Percentiles rank a stretch among this genome's conserved stretches.
Evolutionary conservation across 2,888 invertebrate species (phyloP).

Genomic region (Falcaria lacertinaria): DNA sequence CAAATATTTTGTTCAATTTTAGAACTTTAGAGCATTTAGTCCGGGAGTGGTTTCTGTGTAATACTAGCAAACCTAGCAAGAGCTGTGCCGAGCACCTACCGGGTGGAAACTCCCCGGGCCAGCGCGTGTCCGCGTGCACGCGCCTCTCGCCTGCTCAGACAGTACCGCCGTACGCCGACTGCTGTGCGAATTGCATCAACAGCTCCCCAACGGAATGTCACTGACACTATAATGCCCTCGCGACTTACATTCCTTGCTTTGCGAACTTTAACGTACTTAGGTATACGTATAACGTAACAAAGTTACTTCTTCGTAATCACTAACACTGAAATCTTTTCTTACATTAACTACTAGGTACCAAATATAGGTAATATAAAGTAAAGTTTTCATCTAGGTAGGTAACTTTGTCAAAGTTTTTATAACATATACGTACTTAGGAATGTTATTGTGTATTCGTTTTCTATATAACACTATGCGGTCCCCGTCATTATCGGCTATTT

Average conservation of each 20-base stretch:
- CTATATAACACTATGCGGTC: too few relatives aligned
- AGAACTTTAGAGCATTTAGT: conserved; percentile 9
- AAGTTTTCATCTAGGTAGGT: too few relatives aligned
- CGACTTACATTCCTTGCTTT: conserved; percentile 31
- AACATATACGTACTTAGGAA: too few relatives aligned
- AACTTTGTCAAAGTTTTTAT: too few relatives aligned
- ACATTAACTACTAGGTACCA: too few relatives aligned
- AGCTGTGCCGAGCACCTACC: conserved; percentile 19
- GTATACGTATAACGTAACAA: too few relatives aligned
- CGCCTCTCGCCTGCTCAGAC: conserved; percentile 19
- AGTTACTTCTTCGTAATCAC: too few relatives aligned
- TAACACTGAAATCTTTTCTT: too few relatives aligned
- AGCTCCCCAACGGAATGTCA: conserved; percentile 30
- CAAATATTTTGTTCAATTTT: conserved; percentile 6
- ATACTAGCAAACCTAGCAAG: conserved; percentile 22
- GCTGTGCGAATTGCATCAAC: conserved; percentile 54
- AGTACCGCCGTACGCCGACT: conserved; percentile 24
- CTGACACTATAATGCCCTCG: conserved; percentile 27
- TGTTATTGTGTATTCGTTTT: too few relatives aligned
- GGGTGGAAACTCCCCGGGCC: conserved; percentile 46
- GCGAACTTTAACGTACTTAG: conserved; percentile 37
- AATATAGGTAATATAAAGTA: too few relatives aligned
- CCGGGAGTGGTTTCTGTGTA: conserved; percentile 23
- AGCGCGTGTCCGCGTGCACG: conserved; percentile 37
- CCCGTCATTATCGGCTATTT: too few relatives aligned